A percentile compares a stretch with the other conserved stretches of the same genome.
phyloP scores from a whole-genome alignment of 2,797 vertebrate species.

The Dallia pectoralis region DNA sequence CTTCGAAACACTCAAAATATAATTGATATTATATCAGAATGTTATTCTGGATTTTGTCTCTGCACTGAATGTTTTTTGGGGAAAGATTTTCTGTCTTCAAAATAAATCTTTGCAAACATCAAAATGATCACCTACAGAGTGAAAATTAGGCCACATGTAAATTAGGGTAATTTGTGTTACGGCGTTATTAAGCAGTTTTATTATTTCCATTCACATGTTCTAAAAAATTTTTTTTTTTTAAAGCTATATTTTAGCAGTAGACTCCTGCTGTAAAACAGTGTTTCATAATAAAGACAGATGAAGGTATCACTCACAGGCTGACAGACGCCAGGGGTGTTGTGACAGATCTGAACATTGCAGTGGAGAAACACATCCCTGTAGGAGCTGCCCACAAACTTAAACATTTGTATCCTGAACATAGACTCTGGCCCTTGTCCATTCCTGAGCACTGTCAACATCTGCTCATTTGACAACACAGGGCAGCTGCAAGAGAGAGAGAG shows the following conservation, averaged over 20 bases:
- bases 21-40: no score
- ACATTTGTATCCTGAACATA: conserved; percentile 78
- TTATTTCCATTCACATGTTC: neutral
- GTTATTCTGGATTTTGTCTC: no score
- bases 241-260: neutral
- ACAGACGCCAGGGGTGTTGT: conserved; percentile 60
- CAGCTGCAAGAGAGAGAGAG: conserved; percentile 59
- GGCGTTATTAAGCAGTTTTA: neutral
- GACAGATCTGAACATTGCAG: conserved; percentile 79
- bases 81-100: no score
- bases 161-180: neutral
- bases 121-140: no score
- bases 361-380: conserved; percentile 75
- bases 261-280: neutral
- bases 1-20: no score
- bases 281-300: neutral
- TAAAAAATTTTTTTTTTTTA: neutral
- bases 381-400: conserved; percentile 76
- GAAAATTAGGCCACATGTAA: no score
- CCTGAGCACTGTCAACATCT: conserved; percentile 68
- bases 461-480: conserved; percentile 63
- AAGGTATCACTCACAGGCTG: conserved; percentile 65
- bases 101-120: no score
- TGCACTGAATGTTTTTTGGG: no score
- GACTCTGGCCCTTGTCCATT: conserved; percentile 74